Conservation (phyloP, 1,140 invertebrate genomes). For the Lasaia peninsularis region DNA sequence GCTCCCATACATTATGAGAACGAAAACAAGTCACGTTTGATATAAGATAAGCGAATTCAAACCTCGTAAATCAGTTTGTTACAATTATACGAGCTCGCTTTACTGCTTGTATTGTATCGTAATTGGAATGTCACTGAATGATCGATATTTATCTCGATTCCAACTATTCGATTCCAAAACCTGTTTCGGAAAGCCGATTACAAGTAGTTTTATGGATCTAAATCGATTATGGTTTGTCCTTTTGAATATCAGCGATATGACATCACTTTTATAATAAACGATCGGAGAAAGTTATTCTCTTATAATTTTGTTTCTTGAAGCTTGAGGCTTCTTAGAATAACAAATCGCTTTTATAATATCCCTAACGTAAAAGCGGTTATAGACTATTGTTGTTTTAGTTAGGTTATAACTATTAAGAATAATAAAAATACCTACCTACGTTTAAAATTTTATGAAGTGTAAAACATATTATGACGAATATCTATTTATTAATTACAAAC, state of each 20-base stretch:
- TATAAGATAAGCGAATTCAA: slow-evolving; percentile 11
- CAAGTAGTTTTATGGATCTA: slow-evolving; percentile 11
- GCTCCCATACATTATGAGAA: slow-evolving; percentile 8
- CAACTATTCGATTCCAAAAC: slow-evolving; percentile 10
- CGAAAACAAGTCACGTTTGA: slow-evolving; percentile 11
- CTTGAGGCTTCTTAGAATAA: too few species aligned
- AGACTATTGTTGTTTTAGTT: too few species aligned
- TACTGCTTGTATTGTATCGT: slow-evolving; percentile 12
- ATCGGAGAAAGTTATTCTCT: background rate
- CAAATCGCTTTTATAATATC: too few species aligned
- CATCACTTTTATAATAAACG: slow-evolving; percentile 2
- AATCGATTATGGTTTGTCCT: slow-evolving; percentile 12
- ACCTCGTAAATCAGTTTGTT: slow-evolving; percentile 11
- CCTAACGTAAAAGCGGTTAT: too few species aligned
- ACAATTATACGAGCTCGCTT: slow-evolving; percentile 12
- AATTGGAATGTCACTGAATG: slow-evolving; percentile 12
- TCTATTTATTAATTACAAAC: too few species aligned
- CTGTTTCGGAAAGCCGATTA: slow-evolving; percentile 7
- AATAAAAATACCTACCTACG: too few species aligned
- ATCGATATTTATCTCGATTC: slow-evolving; percentile 13
- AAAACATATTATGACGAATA: too few species aligned
- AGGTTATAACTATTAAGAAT: too few species aligned
- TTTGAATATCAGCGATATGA: slow-evolving; percentile 3
- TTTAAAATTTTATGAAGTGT: too few species aligned
- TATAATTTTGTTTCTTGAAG: too few species aligned